phyloP scores from a whole-genome alignment of 1,140 invertebrate genomes.

The Ips typographus region DNA sequence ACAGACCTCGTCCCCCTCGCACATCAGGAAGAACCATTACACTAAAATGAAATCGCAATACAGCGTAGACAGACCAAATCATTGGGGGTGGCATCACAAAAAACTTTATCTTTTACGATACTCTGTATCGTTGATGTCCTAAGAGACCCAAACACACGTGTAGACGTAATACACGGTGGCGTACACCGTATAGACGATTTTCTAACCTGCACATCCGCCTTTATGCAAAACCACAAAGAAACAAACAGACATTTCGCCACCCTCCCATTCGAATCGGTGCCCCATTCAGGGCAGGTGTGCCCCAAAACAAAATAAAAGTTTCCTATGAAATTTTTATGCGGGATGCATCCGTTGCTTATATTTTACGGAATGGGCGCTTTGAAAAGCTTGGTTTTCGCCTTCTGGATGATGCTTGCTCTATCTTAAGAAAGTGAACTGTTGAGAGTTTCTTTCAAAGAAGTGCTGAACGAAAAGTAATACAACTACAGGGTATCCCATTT shows the following conservation, averaged over 20 bases:
- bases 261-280: conserved; percentile 25
- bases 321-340: conserved; percentile 31
- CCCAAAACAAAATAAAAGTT: conserved; percentile 20
- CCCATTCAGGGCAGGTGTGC: conserved; percentile 29
- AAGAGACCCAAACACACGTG: too few species aligned
- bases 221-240: conserved; percentile 19
- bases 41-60: conserved; percentile 15
- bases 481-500: too few species aligned
- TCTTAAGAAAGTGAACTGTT: too few species aligned
- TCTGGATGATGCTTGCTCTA: neutral
- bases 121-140: too few species aligned
- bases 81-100: too few species aligned
- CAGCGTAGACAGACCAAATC: too few species aligned
- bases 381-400: neutral
- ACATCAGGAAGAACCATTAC: conserved; percentile 10
- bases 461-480: too few species aligned
- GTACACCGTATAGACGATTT: neutral
- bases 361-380: conserved; percentile 15
- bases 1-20: conserved; percentile 15
- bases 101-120: too few species aligned
- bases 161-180: too few species aligned
- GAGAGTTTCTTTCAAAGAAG: too few species aligned
- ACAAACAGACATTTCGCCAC: conserved; percentile 23
- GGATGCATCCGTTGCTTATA: conserved; percentile 24
- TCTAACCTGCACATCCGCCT: conserved; percentile 28